Evolutionary conservation across 2,113 vertebrate genomes (phyloP).

Genomic region (Candoia aspera): DNA sequence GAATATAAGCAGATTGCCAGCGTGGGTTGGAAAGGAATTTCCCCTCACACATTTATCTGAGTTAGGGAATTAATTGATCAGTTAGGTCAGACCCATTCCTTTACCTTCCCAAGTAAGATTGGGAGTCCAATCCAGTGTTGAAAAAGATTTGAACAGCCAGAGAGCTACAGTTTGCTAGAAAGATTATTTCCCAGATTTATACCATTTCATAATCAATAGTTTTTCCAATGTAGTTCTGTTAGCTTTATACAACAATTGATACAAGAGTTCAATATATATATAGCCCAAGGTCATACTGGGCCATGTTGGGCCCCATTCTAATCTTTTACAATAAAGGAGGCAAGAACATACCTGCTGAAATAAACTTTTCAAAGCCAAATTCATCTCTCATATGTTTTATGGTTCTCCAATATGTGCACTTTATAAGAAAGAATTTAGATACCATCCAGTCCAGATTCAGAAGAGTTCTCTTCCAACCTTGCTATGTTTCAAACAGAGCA

Average conservation of each 20-base stretch:
- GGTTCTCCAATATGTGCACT: too few relatives aligned
- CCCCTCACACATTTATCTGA: slow-evolving; percentile 62
- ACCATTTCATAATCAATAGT: slow-evolving; percentile 26
- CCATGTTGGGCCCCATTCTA: too few relatives aligned
- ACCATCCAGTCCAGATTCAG: neutral
- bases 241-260: neutral
- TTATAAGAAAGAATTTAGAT: neutral
- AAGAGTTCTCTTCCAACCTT: neutral
- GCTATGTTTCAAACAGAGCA: neutral
- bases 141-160: slow-evolving; percentile 46
- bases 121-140: slow-evolving; percentile 37
- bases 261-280: neutral
- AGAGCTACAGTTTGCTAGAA: slow-evolving; percentile 16
- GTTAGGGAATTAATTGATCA: slow-evolving; percentile 64
- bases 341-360: too few relatives aligned
- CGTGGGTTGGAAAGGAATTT: slow-evolving; percentile 74
- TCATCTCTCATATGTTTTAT: too few relatives aligned
- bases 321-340: too few relatives aligned
- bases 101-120: slow-evolving; percentile 65
- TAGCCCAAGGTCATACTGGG: neutral
- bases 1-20: slow-evolving; percentile 74
- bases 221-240: neutral
- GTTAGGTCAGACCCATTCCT: slow-evolving; percentile 65
- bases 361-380: too few relatives aligned
- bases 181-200: neutral